phyloP scores from a whole-genome alignment of 2,797 vertebrate species.

The Myotis myotis region DNA sequence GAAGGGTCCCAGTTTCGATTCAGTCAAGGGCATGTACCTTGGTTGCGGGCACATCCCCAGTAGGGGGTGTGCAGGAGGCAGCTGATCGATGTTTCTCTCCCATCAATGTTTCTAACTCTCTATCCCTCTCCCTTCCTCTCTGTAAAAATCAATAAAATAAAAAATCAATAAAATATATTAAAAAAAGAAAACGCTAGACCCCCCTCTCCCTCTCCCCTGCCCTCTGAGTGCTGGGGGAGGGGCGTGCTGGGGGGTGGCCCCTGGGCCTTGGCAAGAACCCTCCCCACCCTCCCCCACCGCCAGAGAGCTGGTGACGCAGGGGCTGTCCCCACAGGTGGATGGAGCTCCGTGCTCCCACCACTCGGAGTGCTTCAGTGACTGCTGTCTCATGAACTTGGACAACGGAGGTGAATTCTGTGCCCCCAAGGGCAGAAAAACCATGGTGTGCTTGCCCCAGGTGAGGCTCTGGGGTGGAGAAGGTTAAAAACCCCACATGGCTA shows the following conservation, averaged over 20 bases:
- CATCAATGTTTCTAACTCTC: too few species aligned
- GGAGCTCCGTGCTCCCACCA: constrained; percentile 39
- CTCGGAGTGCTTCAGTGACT: constrained; percentile 40
- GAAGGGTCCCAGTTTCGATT: too few species aligned
- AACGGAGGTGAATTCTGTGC: background rate
- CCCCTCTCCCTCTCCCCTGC: too few species aligned
- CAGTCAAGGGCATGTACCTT: too few species aligned
- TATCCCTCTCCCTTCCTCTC: too few species aligned
- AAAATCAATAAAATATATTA: too few species aligned
- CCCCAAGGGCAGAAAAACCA: background rate
- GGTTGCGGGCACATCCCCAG: too few species aligned
- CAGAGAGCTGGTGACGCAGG: background rate
- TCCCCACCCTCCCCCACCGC: accelerated
- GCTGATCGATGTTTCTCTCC: too few species aligned
- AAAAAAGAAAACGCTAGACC: background rate
- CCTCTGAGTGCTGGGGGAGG: too few species aligned
- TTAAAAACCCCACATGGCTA: accelerated
- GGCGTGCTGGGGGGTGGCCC: accelerated
- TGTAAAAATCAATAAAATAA: too few species aligned
- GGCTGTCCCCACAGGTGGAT: background rate
- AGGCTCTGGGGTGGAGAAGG: background rate
- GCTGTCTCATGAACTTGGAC: constrained; percentile 59
- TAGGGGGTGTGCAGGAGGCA: too few species aligned
- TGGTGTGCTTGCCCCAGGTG: constrained; percentile 63
- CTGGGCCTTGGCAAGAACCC: background rate